A percentile compares a stretch with the other conserved stretches of the same genome.
Conservation (phyloP, 2,888 invertebrate species). For the Mellilla xanthometata region DNA sequence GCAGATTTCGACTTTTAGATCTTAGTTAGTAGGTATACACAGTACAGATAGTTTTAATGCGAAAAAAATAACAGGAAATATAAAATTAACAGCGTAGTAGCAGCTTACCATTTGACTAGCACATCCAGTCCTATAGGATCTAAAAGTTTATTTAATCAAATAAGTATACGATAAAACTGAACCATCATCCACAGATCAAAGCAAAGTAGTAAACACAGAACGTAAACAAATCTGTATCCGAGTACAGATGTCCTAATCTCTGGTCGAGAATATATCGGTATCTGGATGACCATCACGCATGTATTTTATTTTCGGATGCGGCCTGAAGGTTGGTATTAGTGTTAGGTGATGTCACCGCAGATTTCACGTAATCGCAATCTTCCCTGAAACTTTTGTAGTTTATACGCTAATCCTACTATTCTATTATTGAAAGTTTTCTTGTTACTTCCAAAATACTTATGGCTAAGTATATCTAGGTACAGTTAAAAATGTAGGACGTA, state of each 20-base stretch:
- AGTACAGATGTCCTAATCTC: constrained; percentile 4
- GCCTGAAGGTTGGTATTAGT: constrained; percentile 39
- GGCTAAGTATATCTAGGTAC: no score
- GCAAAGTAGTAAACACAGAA: constrained; percentile 9
- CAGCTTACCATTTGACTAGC: no score
- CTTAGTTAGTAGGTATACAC: no score
- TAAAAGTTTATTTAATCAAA: constrained; percentile 1
- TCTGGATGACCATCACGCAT: constrained; percentile 24
- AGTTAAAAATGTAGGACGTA: no score
- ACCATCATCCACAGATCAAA: constrained; percentile 5
- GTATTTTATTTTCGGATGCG: constrained; percentile 47
- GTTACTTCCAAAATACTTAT: no score
- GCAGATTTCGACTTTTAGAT: no score
- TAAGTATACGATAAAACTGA: constrained; percentile 2
- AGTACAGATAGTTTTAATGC: no score
- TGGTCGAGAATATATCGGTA: constrained; percentile 20
- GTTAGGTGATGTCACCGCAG: constrained; percentile 47
- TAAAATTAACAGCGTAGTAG: no score
- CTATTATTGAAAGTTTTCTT: no score
- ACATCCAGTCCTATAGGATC: neutral
- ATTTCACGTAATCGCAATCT: constrained; percentile 26
- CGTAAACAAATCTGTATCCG: constrained; percentile 1
- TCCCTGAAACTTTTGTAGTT: constrained; percentile 16
- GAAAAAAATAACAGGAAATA: no score
- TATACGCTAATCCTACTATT: neutral